phyloP scores from a whole-genome alignment of 2,113 vertebrate species.

The Ageneiosus marmoratus region DNA sequence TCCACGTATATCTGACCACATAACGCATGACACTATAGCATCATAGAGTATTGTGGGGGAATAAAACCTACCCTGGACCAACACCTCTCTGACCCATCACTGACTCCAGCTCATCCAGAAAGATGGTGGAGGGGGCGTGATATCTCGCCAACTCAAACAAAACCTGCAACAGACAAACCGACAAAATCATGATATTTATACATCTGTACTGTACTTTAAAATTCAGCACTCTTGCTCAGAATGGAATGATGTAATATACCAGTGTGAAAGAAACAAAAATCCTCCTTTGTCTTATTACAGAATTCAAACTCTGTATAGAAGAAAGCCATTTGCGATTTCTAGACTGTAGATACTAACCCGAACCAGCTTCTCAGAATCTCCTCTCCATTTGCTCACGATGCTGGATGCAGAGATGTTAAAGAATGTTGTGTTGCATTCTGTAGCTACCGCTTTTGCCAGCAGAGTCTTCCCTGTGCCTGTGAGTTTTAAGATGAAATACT shows the following conservation, averaged over 20 bases:
- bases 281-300: neutral
- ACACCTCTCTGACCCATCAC: conserved; percentile 93
- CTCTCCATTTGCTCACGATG: conserved; percentile 98
- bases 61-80: conserved; percentile 73
- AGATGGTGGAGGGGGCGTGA: conserved; percentile 96
- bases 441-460: conserved; percentile 95
- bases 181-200: neutral
- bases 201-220: neutral
- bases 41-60: neutral
- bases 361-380: conserved; percentile 95
- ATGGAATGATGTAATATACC: neutral
- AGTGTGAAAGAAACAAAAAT: neutral
- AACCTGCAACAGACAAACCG: conserved; percentile 71
- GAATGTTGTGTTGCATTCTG: conserved; percentile 94
- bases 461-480: conserved; percentile 93
- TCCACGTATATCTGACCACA: neutral
- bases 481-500: neutral
- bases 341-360: conserved; percentile 70
- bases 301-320: neutral
- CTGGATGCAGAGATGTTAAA: conserved; percentile 98
- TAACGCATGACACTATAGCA: neutral
- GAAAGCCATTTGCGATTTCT: neutral
- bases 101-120: conserved; percentile 96
- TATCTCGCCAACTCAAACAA: conserved; percentile 94
- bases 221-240: neutral